A percentile compares a stretch with the other conserved stretches of the same genome.
These are phyloP conservation scores for Dolichomitus sp. DNA, from an alignment of 2,888 invertebrate species.

Conservation along the genomic window DNA sequence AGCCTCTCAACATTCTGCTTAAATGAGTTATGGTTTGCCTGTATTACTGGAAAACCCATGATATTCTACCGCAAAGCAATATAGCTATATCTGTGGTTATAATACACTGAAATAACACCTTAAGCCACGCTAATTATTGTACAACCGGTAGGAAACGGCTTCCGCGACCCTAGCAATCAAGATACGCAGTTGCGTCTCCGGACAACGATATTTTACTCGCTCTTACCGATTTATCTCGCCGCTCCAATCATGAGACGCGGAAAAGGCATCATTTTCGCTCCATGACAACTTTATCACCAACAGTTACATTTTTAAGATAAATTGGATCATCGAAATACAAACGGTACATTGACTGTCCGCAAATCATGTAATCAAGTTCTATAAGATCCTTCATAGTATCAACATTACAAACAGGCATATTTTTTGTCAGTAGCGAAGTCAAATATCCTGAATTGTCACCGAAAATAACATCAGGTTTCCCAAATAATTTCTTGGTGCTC, in stretches of 20 bases:
- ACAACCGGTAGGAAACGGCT: background rate
- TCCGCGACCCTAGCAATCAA: background rate
- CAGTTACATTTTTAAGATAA: too few species aligned
- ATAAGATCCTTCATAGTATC: background rate
- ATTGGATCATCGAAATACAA: conserved; percentile 6
- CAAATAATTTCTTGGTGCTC: background rate
- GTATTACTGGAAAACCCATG: background rate
- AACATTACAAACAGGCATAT: background rate
- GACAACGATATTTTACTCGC: background rate
- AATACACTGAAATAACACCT: conserved; percentile 6
- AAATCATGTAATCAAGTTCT: background rate
- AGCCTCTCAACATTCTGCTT: background rate
- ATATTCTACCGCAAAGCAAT: background rate
- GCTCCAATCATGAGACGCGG: too few species aligned
- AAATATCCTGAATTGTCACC: conserved; percentile 12
- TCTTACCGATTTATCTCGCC: too few species aligned
- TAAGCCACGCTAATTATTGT: background rate
- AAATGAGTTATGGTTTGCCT: background rate
- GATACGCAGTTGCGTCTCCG: background rate
- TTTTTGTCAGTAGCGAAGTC: background rate
- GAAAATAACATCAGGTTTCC: background rate
- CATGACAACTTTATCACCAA: too few species aligned
- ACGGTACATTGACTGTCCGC: background rate
- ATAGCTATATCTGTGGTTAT: background rate
- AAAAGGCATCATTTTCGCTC: too few species aligned